phyloP scores from a whole-genome alignment of 2,888 invertebrate genomes.

The Ennomos quercinarius region DNA sequence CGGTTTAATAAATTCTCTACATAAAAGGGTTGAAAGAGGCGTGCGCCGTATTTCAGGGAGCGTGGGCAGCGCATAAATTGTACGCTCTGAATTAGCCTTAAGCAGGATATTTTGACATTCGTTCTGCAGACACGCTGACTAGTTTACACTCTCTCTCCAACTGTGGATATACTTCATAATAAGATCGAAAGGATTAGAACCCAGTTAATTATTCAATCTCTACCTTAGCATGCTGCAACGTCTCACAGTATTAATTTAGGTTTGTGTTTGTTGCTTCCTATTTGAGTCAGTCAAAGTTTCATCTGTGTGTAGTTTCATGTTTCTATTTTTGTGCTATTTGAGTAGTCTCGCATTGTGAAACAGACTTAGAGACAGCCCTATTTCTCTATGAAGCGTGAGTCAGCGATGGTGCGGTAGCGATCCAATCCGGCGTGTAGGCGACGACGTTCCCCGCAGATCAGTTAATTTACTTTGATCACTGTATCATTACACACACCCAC shows the following conservation, averaged over 20 bases:
- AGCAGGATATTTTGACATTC: constrained; percentile 76
- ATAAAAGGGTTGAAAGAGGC: constrained; percentile 78
- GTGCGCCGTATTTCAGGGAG: constrained; percentile 75
- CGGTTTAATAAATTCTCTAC: constrained; percentile 76
- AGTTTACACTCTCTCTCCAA: constrained; percentile 61
- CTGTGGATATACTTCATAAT: constrained; percentile 48
- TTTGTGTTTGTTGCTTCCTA: constrained; percentile 22
- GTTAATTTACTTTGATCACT: constrained; percentile 58
- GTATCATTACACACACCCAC: constrained; percentile 57
- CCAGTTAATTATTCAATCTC: constrained; percentile 38
- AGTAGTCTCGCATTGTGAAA: constrained; percentile 12
- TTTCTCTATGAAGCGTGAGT: constrained; percentile 35
- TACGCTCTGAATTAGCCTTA: constrained; percentile 75
- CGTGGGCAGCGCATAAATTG: constrained; percentile 79
- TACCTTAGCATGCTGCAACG: constrained; percentile 32
- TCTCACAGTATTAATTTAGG: constrained; percentile 33
- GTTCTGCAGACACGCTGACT: constrained; percentile 61
- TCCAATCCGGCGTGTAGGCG: constrained; percentile 40
- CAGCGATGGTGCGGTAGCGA: constrained; percentile 36
- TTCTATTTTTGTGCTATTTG: constrained; percentile 19
- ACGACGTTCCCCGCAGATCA: constrained; percentile 51
- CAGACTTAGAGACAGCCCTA: constrained; percentile 23
- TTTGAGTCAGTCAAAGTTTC: constrained; percentile 15
- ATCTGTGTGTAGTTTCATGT: constrained; percentile 13
- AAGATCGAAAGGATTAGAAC: constrained; percentile 40